Evolutionary conservation across 2,888 invertebrate species (phyloP).

Genomic region (Eristalis arbustorum): DNA sequence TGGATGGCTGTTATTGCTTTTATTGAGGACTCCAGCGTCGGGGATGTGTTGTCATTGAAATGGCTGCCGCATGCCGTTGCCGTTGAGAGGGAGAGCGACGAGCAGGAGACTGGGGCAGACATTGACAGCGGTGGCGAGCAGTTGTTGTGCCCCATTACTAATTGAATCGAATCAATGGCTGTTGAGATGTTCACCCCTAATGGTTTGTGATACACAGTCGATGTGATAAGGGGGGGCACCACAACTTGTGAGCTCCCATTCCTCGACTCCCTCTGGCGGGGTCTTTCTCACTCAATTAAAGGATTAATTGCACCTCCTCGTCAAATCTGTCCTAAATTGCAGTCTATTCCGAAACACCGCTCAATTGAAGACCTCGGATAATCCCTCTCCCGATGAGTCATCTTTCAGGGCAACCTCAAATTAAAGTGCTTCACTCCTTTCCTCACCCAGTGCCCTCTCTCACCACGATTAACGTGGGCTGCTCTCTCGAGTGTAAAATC

Average conservation of each 20-base stretch:
- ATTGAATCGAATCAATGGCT: constrained; percentile 64
- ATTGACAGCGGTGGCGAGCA: constrained; percentile 49
- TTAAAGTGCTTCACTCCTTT: neutral
- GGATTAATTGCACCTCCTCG: neutral
- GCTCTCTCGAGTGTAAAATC: constrained; percentile 46
- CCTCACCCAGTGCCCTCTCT: neutral
- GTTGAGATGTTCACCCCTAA: constrained; percentile 23
- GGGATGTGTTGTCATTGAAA: constrained; percentile 25
- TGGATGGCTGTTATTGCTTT: constrained; percentile 64
- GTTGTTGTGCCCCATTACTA: constrained; percentile 53
- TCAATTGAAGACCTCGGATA: neutral
- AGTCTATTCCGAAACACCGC: neutral
- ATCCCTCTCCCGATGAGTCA: neutral
- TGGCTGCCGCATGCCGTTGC: neutral
- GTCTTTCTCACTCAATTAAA: no score
- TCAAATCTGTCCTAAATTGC: neutral
- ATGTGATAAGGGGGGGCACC: constrained; percentile 2
- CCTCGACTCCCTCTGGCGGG: no score
- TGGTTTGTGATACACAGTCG: constrained; percentile 11
- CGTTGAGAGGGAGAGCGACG: neutral
- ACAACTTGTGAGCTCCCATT: no score
- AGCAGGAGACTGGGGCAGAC: constrained; percentile 35
- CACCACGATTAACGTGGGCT: neutral
- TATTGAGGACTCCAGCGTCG: constrained; percentile 24
- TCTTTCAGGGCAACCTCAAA: constrained; percentile 1